Conservation (phyloP, 2,113 vertebrate genomes). For the Cynoglossus semilaevis region DNA sequence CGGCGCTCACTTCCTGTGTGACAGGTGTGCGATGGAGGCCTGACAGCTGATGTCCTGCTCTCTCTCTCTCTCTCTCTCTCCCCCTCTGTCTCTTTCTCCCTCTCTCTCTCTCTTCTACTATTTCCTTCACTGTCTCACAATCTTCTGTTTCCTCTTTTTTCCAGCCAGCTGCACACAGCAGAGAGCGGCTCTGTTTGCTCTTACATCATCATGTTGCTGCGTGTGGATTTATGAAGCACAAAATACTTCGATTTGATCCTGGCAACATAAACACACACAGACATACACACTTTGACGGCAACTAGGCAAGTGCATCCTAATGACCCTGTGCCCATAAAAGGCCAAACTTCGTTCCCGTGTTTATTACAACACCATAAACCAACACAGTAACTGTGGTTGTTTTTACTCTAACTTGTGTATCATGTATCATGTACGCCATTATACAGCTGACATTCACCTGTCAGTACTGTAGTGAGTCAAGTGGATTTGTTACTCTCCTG, state of each 20-base stretch:
- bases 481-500: too few species aligned
- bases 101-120: conserved; percentile 39
- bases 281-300: conserved; percentile 7
- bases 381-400: too few species aligned
- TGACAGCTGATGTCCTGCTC: conserved; percentile 77
- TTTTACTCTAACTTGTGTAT: too few species aligned
- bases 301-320: conserved; percentile 41
- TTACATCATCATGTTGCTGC: conserved; percentile 71
- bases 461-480: too few species aligned
- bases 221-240: conserved; percentile 75
- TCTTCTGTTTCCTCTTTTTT: conserved; percentile 55
- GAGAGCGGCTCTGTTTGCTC: conserved; percentile 71
- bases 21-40: conserved; percentile 78
- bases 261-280: conserved; percentile 48
- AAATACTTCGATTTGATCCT: conserved; percentile 72
- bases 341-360: conserved; percentile 2
- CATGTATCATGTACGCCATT: too few species aligned
- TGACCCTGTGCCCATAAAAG: conserved; percentile 33
- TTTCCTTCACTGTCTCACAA: conserved; percentile 27
- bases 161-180: conserved; percentile 71
- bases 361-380: too few species aligned
- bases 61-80: conserved; percentile 50
- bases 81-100: conserved; percentile 52
- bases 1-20: conserved; percentile 77
- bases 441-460: too few species aligned